These are phyloP conservation scores for Actinia equina DNA, from an alignment of 64 coral and sea anemone species.

Conservation along the genomic window DNA sequence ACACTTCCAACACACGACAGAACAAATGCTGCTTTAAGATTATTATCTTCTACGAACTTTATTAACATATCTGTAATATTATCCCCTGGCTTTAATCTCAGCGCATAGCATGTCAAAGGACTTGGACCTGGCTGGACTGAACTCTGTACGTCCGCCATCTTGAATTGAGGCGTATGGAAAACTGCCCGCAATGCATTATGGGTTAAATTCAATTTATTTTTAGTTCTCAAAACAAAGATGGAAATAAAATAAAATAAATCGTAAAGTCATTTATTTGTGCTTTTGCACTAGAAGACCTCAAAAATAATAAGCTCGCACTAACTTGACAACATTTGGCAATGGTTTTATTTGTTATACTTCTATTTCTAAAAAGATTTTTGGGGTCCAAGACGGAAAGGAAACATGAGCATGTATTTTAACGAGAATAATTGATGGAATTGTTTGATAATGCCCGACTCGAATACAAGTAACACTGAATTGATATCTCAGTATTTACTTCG, in stretches of 20 bases:
- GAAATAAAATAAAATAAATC: background rate
- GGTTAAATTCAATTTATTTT: too few species aligned
- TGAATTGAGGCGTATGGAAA: background rate
- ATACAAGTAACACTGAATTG: too few species aligned
- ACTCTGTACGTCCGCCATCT: background rate
- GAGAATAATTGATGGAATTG: too few species aligned
- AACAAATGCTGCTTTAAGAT: constrained; percentile 71
- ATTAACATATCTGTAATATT: constrained; percentile 57
- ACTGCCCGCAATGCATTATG: background rate
- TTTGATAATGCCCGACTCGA: too few species aligned
- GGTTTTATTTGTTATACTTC: too few species aligned
- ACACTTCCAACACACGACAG: constrained; percentile 93
- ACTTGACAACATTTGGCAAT: too few species aligned
- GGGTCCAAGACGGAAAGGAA: too few species aligned
- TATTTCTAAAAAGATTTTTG: too few species aligned
- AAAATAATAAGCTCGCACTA: background rate
- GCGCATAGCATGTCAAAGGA: constrained; percentile 55
- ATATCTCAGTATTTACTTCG: too few species aligned
- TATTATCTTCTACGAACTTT: constrained; percentile 48
- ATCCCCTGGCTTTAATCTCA: constrained; percentile 75
- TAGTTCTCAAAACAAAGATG: too few species aligned
- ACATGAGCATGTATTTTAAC: too few species aligned
- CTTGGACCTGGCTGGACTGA: background rate
- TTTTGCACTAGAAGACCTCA: background rate
- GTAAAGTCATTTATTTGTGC: background rate